Percentiles rank a stretch among this genome's conserved stretches.
Evolutionary conservation across 2,888 invertebrate species (phyloP).

Genomic region (Eudasyphora cyanicolor): DNA sequence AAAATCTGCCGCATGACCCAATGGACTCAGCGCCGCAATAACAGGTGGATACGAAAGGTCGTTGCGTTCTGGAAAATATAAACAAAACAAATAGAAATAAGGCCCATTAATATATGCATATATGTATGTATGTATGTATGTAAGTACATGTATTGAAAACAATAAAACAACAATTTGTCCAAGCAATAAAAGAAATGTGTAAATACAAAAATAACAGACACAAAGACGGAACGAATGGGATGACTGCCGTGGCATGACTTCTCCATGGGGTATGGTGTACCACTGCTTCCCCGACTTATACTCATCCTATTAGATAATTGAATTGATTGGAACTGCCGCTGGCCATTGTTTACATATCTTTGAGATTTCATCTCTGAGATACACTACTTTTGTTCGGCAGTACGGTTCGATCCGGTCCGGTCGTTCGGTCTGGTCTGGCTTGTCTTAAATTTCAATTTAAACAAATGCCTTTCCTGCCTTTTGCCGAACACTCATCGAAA

Average conservation of each 20-base stretch:
- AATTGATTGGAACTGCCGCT: not conserved
- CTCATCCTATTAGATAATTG: too few relatives aligned
- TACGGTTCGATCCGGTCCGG: not conserved
- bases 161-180: not conserved
- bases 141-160: too few relatives aligned
- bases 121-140: too few relatives aligned
- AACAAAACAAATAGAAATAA: slow-evolving; percentile 32
- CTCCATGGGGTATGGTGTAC: not conserved
- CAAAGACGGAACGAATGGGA: not conserved
- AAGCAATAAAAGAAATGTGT: slow-evolving; percentile 21
- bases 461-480: not conserved
- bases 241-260: not conserved
- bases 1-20: slow-evolving; percentile 84
- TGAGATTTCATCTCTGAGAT: slow-evolving; percentile 13
- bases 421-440: not conserved
- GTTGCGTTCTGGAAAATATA: slow-evolving; percentile 74
- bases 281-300: too few relatives aligned
- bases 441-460: slow-evolving; percentile 34
- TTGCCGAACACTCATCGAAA: too few relatives aligned
- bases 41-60: slow-evolving; percentile 80
- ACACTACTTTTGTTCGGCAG: not conserved
- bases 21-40: slow-evolving; percentile 78
- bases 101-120: slow-evolving; percentile 26
- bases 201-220: slow-evolving; percentile 7
- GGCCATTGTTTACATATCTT: not conserved